Percentiles rank a stretch among this genome's conserved stretches.
These are phyloP conservation scores for Hesperophylax magnus DNA, from an alignment of 1,140 invertebrate genomes.

Conservation along the genomic window DNA sequence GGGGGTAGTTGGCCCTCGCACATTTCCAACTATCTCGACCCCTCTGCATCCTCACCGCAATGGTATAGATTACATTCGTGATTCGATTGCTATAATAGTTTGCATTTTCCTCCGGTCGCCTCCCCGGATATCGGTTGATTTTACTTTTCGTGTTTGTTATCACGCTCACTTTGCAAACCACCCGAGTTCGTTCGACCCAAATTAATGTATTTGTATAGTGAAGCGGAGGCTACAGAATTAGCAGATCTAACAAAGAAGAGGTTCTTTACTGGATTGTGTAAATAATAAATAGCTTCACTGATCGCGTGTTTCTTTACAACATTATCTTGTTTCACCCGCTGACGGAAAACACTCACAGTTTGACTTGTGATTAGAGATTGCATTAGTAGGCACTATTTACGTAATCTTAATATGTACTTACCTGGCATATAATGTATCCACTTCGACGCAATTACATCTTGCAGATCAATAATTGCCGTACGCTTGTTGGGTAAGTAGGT, in stretches of 20 bases:
- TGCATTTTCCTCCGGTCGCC: constrained; percentile 4
- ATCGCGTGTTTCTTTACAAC: constrained; percentile 16
- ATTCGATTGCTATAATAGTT: constrained; percentile 34
- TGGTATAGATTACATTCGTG: constrained; percentile 35
- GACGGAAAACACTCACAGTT: not conserved
- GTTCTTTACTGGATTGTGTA: constrained; percentile 8
- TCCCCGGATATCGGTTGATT: constrained; percentile 19
- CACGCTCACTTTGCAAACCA: constrained; percentile 5
- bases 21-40: not conserved
- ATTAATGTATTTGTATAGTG: not conserved
- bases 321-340: not conserved
- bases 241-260: not conserved
- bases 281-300: constrained; percentile 1
- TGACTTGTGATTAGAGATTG: too few relatives aligned
- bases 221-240: not conserved
- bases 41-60: not conserved
- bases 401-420: too few relatives aligned
- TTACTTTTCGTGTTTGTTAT: constrained; percentile 20
- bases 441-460: too few relatives aligned
- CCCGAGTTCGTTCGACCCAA: not conserved
- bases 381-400: too few relatives aligned
- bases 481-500: too few relatives aligned
- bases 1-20: not conserved
- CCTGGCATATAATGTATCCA: too few relatives aligned
- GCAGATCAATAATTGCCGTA: too few relatives aligned